A percentile compares a stretch with the other conserved stretches of the same genome.
These are phyloP conservation scores for Daubentonia madagascariensis DNA, from an alignment of 2,113 vertebrate species.

Conservation along the genomic window DNA sequence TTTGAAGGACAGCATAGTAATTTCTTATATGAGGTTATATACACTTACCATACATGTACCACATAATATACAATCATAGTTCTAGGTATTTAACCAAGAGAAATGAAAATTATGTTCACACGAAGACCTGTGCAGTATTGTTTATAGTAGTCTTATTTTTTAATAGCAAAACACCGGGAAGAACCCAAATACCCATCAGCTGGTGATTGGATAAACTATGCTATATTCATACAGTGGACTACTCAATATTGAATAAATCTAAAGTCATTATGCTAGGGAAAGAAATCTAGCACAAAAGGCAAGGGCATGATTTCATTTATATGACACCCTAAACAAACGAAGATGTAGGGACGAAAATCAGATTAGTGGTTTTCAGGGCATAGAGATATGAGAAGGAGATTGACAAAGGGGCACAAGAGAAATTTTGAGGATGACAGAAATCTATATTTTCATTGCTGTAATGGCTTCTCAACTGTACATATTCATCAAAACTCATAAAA, in stretches of 20 bases:
- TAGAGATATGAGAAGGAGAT: neutral
- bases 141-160: neutral
- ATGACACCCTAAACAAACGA: neutral
- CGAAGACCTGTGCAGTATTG: neutral
- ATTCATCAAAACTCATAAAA: neutral
- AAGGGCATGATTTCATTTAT: neutral
- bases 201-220: neutral
- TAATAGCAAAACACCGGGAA: neutral
- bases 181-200: neutral
- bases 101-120: neutral
- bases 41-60: accelerated
- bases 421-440: neutral
- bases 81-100: neutral
- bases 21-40: neutral
- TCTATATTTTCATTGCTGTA: neutral
- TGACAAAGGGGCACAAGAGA: neutral
- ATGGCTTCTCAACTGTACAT: neutral
- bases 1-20: neutral
- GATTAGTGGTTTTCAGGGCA: neutral
- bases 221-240: neutral
- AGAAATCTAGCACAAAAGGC: neutral
- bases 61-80: neutral
- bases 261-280: neutral
- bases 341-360: neutral
- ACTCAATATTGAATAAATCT: neutral